These are phyloP conservation scores for Gadopsis bispinosus DNA, from an alignment of 2,797 vertebrate genomes.

Conservation along the genomic window DNA sequence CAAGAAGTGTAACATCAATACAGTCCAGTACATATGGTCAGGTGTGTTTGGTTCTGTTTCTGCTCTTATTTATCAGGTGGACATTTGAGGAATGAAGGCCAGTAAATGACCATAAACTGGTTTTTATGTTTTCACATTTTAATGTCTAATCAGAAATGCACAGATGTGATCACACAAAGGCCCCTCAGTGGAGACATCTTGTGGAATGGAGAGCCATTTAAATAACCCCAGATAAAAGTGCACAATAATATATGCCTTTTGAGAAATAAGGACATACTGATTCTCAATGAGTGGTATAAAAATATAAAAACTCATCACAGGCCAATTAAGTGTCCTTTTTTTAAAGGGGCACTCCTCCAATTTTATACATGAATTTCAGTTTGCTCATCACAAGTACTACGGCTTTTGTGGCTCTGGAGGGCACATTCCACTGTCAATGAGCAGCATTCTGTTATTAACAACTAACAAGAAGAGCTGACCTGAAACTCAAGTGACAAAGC, in stretches of 20 bases:
- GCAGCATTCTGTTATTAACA: background rate
- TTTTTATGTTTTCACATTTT: background rate
- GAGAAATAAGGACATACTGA: background rate
- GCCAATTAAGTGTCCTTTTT: background rate
- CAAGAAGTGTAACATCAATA: background rate
- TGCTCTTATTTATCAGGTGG: background rate
- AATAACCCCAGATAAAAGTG: background rate
- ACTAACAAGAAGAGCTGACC: background rate
- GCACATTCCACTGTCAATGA: background rate
- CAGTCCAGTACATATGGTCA: background rate
- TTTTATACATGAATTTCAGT: background rate
- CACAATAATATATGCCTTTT: background rate
- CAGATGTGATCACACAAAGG: background rate
- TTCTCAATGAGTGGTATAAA: background rate
- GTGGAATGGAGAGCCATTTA: conserved; percentile 4
- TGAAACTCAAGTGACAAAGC: background rate
- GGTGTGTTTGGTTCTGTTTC: background rate
- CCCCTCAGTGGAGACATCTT: conserved; percentile 7
- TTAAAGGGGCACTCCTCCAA: too few relatives aligned
- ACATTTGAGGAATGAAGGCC: background rate
- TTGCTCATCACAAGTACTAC: background rate
- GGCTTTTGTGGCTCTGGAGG: background rate
- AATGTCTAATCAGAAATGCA: background rate
- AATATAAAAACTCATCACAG: background rate
- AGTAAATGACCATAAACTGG: background rate